Percentiles rank a stretch among this genome's conserved stretches.
These are phyloP conservation scores for Oncorhynchus nerka DNA, from an alignment of 2,113 vertebrate genomes.

Conservation along the genomic window DNA sequence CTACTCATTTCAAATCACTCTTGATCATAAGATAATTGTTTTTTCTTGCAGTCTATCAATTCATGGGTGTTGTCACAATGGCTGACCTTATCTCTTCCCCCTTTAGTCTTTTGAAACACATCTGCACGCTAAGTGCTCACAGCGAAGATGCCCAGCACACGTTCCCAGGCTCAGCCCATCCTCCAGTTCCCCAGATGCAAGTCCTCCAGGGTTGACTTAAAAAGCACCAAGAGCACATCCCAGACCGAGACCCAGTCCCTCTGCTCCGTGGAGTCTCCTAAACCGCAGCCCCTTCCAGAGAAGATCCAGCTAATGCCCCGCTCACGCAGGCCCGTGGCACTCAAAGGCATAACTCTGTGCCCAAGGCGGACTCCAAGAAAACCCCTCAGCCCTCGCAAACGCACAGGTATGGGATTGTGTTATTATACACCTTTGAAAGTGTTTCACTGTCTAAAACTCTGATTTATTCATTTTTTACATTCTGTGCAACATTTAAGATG, in stretches of 20 bases:
- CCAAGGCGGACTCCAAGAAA: conserved; percentile 38
- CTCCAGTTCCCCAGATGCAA: conserved; percentile 84
- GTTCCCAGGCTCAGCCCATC: conserved; percentile 76
- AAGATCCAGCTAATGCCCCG: background rate
- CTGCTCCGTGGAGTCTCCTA: background rate
- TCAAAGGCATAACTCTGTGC: conserved; percentile 18
- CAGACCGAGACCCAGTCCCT: background rate
- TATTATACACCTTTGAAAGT: background rate
- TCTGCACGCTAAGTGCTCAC: background rate
- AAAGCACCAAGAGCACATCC: conserved; percentile 21
- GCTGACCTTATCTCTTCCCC: background rate
- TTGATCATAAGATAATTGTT: too few species aligned
- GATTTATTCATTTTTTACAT: too few species aligned
- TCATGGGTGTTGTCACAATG: background rate
- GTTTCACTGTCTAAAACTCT: background rate
- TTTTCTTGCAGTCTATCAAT: too few species aligned
- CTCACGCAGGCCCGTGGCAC: accelerated
- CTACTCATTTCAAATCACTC: too few species aligned
- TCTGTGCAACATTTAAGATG: too few species aligned
- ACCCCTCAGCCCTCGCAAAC: conserved; percentile 89
- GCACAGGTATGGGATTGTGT: conserved; percentile 76
- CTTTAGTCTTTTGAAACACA: conserved; percentile 4
- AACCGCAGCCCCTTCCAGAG: background rate
- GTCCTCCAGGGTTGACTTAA: conserved; percentile 45
- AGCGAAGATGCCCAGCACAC: conserved; percentile 78